These are phyloP conservation scores for Strix uralensis DNA, from an alignment of 2,113 vertebrate species.

Conservation along the genomic window DNA sequence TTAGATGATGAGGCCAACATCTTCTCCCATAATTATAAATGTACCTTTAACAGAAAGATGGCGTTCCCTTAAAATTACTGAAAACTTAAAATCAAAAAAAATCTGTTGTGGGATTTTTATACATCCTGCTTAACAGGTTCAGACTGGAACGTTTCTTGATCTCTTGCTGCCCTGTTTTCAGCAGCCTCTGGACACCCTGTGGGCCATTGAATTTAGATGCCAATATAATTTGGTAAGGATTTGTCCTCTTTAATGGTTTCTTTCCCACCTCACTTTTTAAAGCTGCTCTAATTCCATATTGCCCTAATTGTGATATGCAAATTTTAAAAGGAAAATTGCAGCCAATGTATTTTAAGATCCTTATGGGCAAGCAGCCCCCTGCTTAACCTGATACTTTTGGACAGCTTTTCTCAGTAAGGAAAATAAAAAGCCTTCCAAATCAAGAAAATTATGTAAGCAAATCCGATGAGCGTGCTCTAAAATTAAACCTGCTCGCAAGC, in stretches of 20 bases:
- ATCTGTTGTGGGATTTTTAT: background rate
- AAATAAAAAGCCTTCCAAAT: slow-evolving; percentile 56
- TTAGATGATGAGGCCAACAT: background rate
- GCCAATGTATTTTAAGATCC: slow-evolving; percentile 29
- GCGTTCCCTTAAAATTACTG: background rate
- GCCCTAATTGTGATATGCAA: slow-evolving; percentile 45
- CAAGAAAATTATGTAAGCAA: slow-evolving; percentile 64
- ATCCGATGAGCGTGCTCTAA: slow-evolving; percentile 48
- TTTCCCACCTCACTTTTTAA: slow-evolving; percentile 19
- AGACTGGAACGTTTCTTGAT: background rate
- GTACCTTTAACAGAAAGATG: background rate
- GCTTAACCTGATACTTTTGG: slow-evolving; percentile 50
- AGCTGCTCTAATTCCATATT: slow-evolving; percentile 55
- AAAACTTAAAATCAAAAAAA: background rate
- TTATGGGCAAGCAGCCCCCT: slow-evolving; percentile 15
- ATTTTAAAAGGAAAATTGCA: background rate
- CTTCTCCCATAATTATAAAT: background rate
- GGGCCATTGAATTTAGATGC: background rate
- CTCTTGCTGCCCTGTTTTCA: slow-evolving; percentile 36
- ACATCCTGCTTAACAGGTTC: slow-evolving; percentile 8
- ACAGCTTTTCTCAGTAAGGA: slow-evolving; percentile 36
- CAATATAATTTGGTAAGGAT: slow-evolving; percentile 21
- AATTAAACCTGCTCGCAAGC: slow-evolving; percentile 4
- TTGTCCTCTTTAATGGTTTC: slow-evolving; percentile 44
- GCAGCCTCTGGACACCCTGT: background rate